Percentiles rank a stretch among this genome's conserved stretches.
These are phyloP conservation scores for Heliconius hermathena DNA, from an alignment of 1,140 invertebrate genomes.

Conservation along the genomic window DNA sequence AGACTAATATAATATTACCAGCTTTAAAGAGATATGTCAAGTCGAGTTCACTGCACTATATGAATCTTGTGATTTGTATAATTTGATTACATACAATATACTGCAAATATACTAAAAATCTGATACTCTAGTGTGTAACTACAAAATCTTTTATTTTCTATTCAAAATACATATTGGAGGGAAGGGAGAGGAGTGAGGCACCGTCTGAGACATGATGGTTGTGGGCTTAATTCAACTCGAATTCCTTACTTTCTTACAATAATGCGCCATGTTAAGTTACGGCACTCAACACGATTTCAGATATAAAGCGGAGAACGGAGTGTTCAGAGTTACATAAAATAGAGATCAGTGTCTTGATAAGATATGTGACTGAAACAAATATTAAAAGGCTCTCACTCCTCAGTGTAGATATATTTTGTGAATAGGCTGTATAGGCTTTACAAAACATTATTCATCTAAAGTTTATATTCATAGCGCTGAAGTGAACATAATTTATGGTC, in stretches of 20 bases:
- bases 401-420: background rate
- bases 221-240: background rate
- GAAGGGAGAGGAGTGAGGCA: background rate
- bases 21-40: background rate
- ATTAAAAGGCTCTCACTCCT: no score
- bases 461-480: background rate
- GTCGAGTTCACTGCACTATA: background rate
- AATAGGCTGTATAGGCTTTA: background rate
- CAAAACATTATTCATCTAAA: background rate
- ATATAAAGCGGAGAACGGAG: background rate
- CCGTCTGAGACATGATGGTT: background rate
- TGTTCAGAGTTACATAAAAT: background rate
- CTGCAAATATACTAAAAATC: background rate
- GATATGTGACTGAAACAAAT: no score
- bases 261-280: no score
- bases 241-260: background rate
- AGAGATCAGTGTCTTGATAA: no score
- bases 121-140: no score
- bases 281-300: background rate
- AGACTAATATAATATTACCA: slow-evolving; percentile 2
- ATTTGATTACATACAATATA: background rate
- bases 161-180: no score
- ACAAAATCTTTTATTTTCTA: no score
- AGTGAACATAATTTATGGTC: background rate
- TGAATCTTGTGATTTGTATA: background rate